Base-by-base conservation (phyloP, 23 tunicate species). In the Diplosoma virens region DNA sequence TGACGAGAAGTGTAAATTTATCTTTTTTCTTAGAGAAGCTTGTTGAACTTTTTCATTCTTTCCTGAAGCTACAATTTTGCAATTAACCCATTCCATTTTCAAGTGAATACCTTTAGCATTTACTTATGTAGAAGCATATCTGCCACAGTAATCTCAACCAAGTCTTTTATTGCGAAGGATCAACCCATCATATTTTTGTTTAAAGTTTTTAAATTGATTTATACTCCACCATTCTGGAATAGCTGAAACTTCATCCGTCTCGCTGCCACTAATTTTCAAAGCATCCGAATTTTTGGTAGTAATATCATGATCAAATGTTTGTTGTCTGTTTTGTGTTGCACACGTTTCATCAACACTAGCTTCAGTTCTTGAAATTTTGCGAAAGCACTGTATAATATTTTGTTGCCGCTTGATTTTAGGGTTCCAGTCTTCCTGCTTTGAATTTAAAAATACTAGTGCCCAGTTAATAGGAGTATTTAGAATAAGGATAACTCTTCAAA, bases 151-250 rank as follows among this genome's bases (percentile, higher is more conserved):
- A 48, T 71, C 85, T 47, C 85, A 80, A 71, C 78, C 85, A 70
- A 80, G 79, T 71, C 32, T 80, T 56, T 71, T 80, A 25, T 53
- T 30, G 32, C 22, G 66, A 52, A 70, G 67, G 37, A 70, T 71
- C 27, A 80, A 80, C 14, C 79, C 79, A 70, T 80, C 85, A 80
- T 80, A 80, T 55, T 80, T 80, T 80, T 70, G 33, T 31, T 68
- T 69, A 34, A 80, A 80, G 23, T 24, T 45, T 63, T 69, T 56
- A 53, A 24, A 71, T 53, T 80, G 79, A 26, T 68, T 72, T 35
- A 53, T 80, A 53, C 53, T 80, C 85, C 85, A 80, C 48, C 85
- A 80, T 47, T 80, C 85, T 32, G 85, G 85, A 52, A 80, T 66
- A 35, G 28, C 30, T 61, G 69, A 61, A 61, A 61, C 69, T 61